Conservation (phyloP, 2,113 vertebrate genomes). For the Spermophilus dauricus region DNA sequence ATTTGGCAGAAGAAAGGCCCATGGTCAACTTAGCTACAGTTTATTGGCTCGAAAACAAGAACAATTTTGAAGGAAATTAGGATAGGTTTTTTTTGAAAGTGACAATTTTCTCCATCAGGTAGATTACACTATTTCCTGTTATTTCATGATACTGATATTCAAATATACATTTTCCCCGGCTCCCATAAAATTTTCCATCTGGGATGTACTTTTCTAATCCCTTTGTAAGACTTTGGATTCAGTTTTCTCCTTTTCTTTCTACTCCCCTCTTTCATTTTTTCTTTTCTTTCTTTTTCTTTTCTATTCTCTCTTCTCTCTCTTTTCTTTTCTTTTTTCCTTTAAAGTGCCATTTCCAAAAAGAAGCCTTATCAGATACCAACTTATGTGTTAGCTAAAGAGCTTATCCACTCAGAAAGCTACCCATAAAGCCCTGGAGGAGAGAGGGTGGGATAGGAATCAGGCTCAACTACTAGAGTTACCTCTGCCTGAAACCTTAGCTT, state of each 20-base stretch:
- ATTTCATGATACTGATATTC: conserved; percentile 87
- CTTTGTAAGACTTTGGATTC: conserved; percentile 81
- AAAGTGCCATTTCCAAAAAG: conserved; percentile 70
- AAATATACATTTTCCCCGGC: conserved; percentile 83
- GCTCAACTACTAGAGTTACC: conserved; percentile 77
- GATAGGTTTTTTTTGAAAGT: conserved; percentile 80
- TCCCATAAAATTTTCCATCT: conserved; percentile 86
- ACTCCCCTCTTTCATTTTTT: not conserved
- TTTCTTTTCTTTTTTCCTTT: conserved; percentile 46
- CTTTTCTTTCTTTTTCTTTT: not conserved
- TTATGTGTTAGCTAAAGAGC: conserved; percentile 78
- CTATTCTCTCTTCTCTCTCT: conserved; percentile 57
- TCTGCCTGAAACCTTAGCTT: conserved; percentile 79
- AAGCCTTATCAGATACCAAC: conserved; percentile 70
- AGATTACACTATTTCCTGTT: conserved; percentile 88
- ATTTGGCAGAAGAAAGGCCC: conserved; percentile 61
- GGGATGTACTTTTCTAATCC: conserved; percentile 85
- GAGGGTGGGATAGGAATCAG: conserved; percentile 9
- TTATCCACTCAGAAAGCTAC: conserved; percentile 52
- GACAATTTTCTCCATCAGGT: conserved; percentile 87
- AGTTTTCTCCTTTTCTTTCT: conserved; percentile 77
- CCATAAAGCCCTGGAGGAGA: conserved; percentile 29
- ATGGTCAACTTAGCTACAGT: conserved; percentile 63
- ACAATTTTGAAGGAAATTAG: conserved; percentile 80
- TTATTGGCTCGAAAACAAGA: conserved; percentile 79